Evolutionary conservation across 1,140 invertebrate genomes (phyloP).

Genomic region (Aphaenogaster floridana): DNA sequence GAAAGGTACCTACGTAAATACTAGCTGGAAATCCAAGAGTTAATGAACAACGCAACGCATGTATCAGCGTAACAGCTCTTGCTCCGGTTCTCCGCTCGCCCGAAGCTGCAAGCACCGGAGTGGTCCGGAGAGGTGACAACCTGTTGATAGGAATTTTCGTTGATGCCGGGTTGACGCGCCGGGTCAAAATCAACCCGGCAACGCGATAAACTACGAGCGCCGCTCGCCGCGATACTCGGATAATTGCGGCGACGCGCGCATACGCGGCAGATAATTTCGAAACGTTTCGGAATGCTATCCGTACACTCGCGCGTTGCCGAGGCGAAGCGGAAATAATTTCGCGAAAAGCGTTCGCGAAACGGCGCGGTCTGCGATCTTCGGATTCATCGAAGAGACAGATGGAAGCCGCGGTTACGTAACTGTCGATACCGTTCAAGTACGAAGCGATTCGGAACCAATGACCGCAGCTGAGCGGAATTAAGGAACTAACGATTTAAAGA

Average conservation of each 20-base stretch:
- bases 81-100: conserved; percentile 50
- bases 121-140: conserved; percentile 74
- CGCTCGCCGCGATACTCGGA: conserved; percentile 57
- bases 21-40: conserved; percentile 47
- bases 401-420: not conserved
- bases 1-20: conserved; percentile 32
- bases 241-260: conserved; percentile 61
- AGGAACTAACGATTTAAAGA: not conserved
- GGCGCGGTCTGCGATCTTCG: not conserved
- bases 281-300: conserved; percentile 8
- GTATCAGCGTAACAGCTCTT: conserved; percentile 56
- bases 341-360: not conserved
- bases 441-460: conserved; percentile 4
- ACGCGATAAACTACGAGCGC: conserved; percentile 43
- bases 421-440: not conserved
- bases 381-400: conserved; percentile 1
- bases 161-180: conserved; percentile 62
- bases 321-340: not conserved
- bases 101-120: conserved; percentile 58
- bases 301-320: not conserved
- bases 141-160: conserved; percentile 81
- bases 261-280: conserved; percentile 30
- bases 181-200: conserved; percentile 48
- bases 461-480: not conserved
- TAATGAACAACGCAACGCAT: conserved; percentile 49